Evolutionary conservation across 2,113 vertebrate genomes (phyloP), one percentile per base, ranked within the genome.

Genomic region (Caretta caretta): DNA sequence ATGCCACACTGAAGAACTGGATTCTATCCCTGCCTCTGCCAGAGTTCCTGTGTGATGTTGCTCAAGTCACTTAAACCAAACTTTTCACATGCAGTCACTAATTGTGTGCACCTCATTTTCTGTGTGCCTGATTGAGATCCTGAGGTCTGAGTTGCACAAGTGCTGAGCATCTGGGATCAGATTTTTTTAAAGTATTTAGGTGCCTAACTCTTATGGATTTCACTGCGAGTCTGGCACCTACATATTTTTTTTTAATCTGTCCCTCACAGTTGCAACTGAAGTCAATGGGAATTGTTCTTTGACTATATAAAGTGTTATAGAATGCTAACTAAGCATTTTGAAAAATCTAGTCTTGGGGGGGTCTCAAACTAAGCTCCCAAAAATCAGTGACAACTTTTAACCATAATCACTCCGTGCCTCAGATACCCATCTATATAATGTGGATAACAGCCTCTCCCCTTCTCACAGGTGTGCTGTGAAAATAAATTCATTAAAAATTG

Each of bases 91-190:
- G 81, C 27, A 76, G 59, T 56, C 78, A 56, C 54, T 86, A 96
- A 92, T 90, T 92, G 27, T 0, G 38, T 19, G 51, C 38, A 5
- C 38, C 83, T 75, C 8, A 86, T 86, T 76, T 59, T 46, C 78
- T 93, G 92, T 78, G 80, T 20, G 84, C 31, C 54, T 72, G 8
- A 38, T 84, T 79, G 69, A 78, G 84, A 79, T 6, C 46, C 69
- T 75, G 92, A 65, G 8, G 57, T 10, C 2, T 0, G 25, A 10
- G 83, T 48, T 65, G 46, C 38, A 79, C 56, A 76, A 0, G 0
- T 0, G n/a, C 82, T 62, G 53, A 83, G 54, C 16, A 86, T 24
- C 84, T 91, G 65, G 29, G 10, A 11, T 31, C 57, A 62, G 29
- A 31, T 31, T 31, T 29, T 31, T 31, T 14, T 31, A 62, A 62